Conservation (phyloP, 2,797 vertebrate genomes). For the Lepus oiostolus region DNA sequence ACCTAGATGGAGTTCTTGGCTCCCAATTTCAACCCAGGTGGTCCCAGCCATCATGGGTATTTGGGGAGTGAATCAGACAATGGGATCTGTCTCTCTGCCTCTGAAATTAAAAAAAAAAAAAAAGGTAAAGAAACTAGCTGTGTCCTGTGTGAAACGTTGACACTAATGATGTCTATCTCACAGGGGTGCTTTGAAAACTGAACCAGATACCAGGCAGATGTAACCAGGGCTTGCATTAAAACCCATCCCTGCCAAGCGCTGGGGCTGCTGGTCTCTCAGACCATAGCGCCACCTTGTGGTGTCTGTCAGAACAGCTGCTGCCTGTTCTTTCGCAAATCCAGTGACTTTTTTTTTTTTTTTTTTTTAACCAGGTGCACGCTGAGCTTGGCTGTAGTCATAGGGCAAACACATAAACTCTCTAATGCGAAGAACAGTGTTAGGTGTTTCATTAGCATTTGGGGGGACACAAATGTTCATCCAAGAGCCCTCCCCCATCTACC, state of each 20-base stretch:
- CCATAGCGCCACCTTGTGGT: slow-evolving; percentile 84
- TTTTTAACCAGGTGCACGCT: background rate
- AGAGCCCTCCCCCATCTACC: background rate
- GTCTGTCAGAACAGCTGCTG: background rate
- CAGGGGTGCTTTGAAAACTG: background rate
- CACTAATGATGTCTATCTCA: no score
- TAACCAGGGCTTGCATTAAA: fast-evolving
- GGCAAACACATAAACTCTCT: background rate
- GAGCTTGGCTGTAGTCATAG: background rate
- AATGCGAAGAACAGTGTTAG: background rate
- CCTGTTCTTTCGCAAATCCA: background rate
- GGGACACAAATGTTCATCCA: background rate
- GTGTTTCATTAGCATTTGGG: background rate
- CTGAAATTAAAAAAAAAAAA: no score
- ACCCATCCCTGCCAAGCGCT: no score
- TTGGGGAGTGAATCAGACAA: no score
- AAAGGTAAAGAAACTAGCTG: background rate
- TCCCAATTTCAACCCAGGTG: no score
- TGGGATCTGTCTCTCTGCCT: no score
- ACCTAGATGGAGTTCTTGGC: no score
- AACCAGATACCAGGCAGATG: background rate
- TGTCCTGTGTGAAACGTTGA: background rate
- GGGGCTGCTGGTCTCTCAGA: background rate
- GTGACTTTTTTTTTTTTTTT: background rate
- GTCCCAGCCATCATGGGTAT: no score